phyloP scores from a whole-genome alignment of 2,113 vertebrate genomes.

The Passer montanus region DNA sequence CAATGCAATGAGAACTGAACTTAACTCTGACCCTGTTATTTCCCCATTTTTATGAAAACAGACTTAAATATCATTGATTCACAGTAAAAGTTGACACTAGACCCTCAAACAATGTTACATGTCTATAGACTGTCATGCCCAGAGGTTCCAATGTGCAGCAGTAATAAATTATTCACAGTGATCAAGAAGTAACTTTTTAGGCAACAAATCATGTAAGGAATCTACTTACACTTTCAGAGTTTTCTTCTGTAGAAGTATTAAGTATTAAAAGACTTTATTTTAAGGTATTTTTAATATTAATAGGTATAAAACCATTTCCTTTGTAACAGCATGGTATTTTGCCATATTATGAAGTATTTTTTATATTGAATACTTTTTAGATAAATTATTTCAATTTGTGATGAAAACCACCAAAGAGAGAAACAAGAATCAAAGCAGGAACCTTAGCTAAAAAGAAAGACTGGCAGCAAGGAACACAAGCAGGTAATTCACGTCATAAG shows the following conservation, averaged over 20 bases:
- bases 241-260: neutral
- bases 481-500: neutral
- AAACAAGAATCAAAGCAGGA: slow-evolving; percentile 4
- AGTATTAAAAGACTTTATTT: neutral
- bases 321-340: neutral
- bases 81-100: neutral
- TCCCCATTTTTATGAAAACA: neutral
- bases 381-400: neutral
- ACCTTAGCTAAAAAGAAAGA: neutral
- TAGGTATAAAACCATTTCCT: neutral
- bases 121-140: neutral
- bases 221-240: neutral
- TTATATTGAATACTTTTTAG: neutral
- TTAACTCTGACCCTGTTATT: neutral
- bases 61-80: neutral
- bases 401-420: neutral
- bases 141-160: neutral
- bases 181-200: neutral
- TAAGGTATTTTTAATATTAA: neutral
- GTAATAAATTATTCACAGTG: neutral
- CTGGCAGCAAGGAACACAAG: neutral
- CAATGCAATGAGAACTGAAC: neutral
- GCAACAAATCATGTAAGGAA: neutral
- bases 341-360: neutral
- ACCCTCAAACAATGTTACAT: neutral